These are phyloP conservation scores for Tenualosa thibaudeaui DNA, from an alignment of 2,797 vertebrate species.

Conservation along the genomic window DNA sequence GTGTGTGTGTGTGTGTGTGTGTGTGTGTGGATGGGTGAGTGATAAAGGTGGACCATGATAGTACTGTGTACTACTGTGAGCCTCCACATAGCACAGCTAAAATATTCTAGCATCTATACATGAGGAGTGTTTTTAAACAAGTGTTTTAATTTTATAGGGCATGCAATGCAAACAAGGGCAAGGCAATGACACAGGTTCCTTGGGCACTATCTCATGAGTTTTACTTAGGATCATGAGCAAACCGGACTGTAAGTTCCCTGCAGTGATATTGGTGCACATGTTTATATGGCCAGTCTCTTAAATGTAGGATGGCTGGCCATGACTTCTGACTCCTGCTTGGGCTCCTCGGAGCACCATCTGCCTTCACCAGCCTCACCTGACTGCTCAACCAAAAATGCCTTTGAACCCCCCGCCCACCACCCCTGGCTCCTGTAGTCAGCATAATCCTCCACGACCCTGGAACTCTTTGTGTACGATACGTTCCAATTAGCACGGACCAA, in stretches of 20 bases:
- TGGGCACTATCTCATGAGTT: background rate
- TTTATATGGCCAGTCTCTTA: background rate
- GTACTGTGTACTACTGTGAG: slow-evolving; percentile 27
- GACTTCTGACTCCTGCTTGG: slow-evolving; percentile 4
- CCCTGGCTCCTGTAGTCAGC: slow-evolving; percentile 39
- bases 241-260: background rate
- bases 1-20: too few species aligned
- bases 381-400: slow-evolving; percentile 30
- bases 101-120: background rate
- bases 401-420: slow-evolving; percentile 14
- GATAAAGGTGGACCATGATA: background rate
- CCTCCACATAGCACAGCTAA: slow-evolving; percentile 34
- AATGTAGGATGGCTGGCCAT: slow-evolving; percentile 26
- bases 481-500: slow-evolving; percentile 32
- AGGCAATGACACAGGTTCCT: background rate
- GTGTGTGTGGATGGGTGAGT: too few species aligned
- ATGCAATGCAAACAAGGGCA: background rate
- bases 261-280: background rate
- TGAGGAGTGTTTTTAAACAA: background rate
- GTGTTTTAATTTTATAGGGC: background rate
- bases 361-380: slow-evolving; percentile 29
- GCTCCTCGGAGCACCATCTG: slow-evolving; percentile 33
- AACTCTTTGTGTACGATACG: slow-evolving; percentile 36
- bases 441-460: slow-evolving; percentile 36
- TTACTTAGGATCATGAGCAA: background rate